phyloP scores from a whole-genome alignment of 1,140 invertebrate species.

The Nomia melanderi region DNA sequence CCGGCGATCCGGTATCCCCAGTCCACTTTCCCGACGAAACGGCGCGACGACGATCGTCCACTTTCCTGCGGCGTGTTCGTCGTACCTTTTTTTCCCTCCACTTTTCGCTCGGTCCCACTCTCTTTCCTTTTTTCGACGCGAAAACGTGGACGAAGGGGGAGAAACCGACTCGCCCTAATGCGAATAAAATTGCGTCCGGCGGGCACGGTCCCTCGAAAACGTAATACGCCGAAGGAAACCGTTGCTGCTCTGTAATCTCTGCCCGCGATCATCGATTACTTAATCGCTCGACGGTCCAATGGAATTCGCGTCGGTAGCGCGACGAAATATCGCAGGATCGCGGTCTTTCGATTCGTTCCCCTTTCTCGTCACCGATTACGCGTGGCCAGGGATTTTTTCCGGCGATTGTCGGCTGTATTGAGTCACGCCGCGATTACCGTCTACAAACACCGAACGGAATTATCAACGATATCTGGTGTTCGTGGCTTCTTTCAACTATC shows the following conservation, averaged over 20 bases:
- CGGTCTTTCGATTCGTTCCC: not conserved
- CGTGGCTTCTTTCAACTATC: not conserved
- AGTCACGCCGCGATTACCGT: constrained; percentile 24
- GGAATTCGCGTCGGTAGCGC: no score
- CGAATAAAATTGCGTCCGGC: constrained; percentile 53
- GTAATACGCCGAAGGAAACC: not conserved
- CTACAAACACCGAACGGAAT: constrained; percentile 26
- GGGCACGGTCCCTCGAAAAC: not conserved
- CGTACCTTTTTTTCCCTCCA: constrained; percentile 24
- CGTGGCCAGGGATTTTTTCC: not conserved
- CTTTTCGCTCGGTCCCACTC: constrained; percentile 37
- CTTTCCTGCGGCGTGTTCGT: constrained; percentile 51
- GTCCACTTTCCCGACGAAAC: constrained; percentile 62
- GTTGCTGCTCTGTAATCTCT: constrained; percentile 28
- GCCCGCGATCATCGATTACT: constrained; percentile 13
- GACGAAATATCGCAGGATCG: constrained; percentile 11
- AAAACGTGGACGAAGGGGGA: not conserved
- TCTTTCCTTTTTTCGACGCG: constrained; percentile 19
- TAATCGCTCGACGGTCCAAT: not conserved
- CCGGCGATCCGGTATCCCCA: constrained; percentile 43
- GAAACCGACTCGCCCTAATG: constrained; percentile 42
- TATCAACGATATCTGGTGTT: constrained; percentile 29
- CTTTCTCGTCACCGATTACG: not conserved
- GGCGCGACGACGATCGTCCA: constrained; percentile 48
- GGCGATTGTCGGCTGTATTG: not conserved